phyloP scores from a whole-genome alignment of 2,113 vertebrate genomes.

The Poeciliopsis prolifica region DNA sequence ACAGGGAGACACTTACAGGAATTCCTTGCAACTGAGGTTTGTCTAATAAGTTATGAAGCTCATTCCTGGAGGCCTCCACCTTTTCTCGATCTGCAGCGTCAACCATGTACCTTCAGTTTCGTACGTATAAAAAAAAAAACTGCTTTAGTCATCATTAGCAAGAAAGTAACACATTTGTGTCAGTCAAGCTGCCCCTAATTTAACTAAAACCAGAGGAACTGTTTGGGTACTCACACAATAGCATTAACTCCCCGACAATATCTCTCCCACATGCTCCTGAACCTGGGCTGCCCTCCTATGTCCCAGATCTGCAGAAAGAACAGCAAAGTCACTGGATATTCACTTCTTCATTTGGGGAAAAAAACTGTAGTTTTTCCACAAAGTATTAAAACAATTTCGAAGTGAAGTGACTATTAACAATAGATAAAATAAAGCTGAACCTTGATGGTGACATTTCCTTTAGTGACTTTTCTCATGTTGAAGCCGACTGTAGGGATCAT shows the following conservation, averaged over 20 bases:
- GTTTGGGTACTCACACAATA: conserved; percentile 89
- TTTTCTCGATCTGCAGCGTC: conserved; percentile 97
- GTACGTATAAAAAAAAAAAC: background rate
- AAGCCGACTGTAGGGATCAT: conserved; percentile 91
- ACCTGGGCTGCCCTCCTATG: conserved; percentile 97
- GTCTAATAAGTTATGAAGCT: conserved; percentile 98
- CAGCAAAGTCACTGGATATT: no score
- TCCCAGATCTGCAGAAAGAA: conserved; percentile 91
- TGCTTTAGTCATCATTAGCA: background rate
- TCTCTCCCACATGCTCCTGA: conserved; percentile 99
- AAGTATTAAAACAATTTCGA: no score
- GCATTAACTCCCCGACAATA: conserved; percentile 98
- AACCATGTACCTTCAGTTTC: conserved; percentile 93
- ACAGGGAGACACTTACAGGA: conserved; percentile 85
- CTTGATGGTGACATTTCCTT: conserved; percentile 86
- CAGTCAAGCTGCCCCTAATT: background rate
- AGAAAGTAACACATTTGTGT: background rate
- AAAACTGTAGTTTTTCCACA: background rate
- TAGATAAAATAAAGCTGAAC: conserved; percentile 46
- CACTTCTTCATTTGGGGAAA: background rate
- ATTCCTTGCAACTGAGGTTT: conserved; percentile 99
- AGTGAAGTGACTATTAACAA: background rate
- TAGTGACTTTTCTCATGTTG: conserved; percentile 88
- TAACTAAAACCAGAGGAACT: background rate
- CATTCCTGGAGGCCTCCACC: conserved; percentile 96